Base-by-base conservation (phyloP, 2,888 invertebrate species). In the Gryllus longicercus region DNA sequence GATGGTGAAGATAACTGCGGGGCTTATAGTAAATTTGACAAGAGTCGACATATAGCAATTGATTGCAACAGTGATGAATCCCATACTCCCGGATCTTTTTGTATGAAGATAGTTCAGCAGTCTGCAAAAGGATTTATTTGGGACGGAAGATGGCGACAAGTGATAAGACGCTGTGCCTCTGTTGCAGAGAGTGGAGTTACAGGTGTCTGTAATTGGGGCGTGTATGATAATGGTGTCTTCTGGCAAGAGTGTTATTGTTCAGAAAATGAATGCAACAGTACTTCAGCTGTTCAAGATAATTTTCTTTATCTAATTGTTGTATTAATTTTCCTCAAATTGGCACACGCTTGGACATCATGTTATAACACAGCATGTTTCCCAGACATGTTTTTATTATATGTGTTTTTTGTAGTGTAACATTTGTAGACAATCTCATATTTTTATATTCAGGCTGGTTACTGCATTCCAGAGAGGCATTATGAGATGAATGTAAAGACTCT, bases 181-280 rank as follows among this genome's bases (percentile, higher is more conserved):
- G 95, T 96, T 0, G 93, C 96, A 0, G 96, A 95, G 84, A 96
- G 94, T 1, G 96, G 96, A 82, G 96, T 96, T 0, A 96, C 97
- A 0, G 97, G 96, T 80, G 97, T 98, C 0, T 98, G 98, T 85
- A 96, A 97, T 86, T 98, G 98, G 98, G 96, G 96, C 23, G 95
- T 98, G 80, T 93, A 95, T 84, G 94, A 95, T 83, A 97, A 97
- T 84, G 98, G 98, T 4, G 95, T 95, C 0, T 98, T 97, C 86
- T 97, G 96, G 95, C 97, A 98, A 86, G 96, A 97, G 85, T 98
- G 98, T 85, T 98, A 98, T 85, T 98, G 98, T 86, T 94, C 96
- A 0, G 91, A 93, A 81, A 97, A 98, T 85, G 94, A 94, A 83
- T 98, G 98, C 86, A 98, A 98, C 85, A 84, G 82, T 74, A 82